phyloP scores from a whole-genome alignment of 2,888 invertebrate species.

The Cataglyphis livida region DNA sequence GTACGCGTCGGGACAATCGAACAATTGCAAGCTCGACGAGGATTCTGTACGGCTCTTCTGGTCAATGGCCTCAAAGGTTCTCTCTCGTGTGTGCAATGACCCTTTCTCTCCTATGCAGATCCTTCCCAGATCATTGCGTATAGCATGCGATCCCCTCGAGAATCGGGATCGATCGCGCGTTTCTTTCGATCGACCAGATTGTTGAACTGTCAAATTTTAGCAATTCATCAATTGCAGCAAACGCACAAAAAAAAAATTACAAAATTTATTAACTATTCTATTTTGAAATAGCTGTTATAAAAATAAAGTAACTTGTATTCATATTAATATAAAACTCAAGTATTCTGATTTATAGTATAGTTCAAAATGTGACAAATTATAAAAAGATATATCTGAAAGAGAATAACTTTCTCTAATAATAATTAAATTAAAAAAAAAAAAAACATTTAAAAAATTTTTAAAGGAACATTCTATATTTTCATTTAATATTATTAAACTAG shows the following conservation, averaged over 20 bases:
- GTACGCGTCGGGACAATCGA: slow-evolving; percentile 72
- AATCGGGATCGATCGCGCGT: not conserved
- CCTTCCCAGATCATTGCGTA: slow-evolving; percentile 29
- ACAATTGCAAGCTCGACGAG: slow-evolving; percentile 71
- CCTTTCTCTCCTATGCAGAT: slow-evolving; percentile 35
- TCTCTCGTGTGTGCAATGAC: slow-evolving; percentile 55
- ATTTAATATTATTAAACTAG: not conserved
- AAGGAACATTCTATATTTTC: not conserved
- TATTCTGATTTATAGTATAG: not conserved
- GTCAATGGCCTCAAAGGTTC: slow-evolving; percentile 72
- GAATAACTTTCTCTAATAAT: not conserved
- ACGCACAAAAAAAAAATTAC: not conserved
- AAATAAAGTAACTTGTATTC: not conserved
- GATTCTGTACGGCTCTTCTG: slow-evolving; percentile 48
- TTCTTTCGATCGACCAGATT: not conserved
- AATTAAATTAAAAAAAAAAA: not conserved
- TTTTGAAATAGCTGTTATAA: not conserved
- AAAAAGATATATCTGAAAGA: not conserved
- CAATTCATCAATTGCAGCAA: not conserved
- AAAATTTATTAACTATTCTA: not conserved
- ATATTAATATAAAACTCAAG: not conserved
- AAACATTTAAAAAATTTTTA: not conserved
- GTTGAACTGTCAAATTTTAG: too few species aligned
- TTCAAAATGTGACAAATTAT: not conserved
- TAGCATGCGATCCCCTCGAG: not conserved